Evolutionary conservation across 2,888 invertebrate species (phyloP).

Genomic region (Drosophila seclusa): DNA sequence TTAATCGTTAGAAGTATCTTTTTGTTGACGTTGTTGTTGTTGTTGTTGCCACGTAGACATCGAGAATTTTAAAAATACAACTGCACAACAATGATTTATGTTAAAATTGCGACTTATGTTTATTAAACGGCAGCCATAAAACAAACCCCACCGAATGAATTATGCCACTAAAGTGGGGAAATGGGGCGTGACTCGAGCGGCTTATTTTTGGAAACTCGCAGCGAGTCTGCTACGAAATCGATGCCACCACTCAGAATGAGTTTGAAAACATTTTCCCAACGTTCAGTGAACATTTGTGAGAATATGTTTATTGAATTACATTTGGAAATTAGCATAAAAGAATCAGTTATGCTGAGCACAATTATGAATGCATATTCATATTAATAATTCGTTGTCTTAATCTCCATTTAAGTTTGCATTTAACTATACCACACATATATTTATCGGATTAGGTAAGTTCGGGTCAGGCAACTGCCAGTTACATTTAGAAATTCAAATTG

Average conservation of each 20-base stretch:
- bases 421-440: background rate
- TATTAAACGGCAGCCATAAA: constrained; percentile 29
- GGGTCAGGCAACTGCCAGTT: background rate
- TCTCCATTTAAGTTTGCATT: background rate
- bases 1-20: constrained; percentile 25
- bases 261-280: constrained; percentile 1
- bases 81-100: constrained; percentile 59
- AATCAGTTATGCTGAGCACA: background rate
- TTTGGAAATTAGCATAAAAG: background rate
- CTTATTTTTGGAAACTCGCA: constrained; percentile 12
- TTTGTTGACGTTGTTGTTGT: background rate
- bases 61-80: constrained; percentile 28
- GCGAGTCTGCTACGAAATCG: constrained; percentile 6
- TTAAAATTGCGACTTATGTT: constrained; percentile 55
- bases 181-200: background rate
- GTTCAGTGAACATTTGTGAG: background rate
- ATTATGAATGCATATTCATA: background rate
- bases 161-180: constrained; percentile 11
- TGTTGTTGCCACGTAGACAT: constrained; percentile 2
- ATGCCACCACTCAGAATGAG: constrained; percentile 9
- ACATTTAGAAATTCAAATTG: background rate
- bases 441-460: background rate
- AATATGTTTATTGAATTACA: background rate
- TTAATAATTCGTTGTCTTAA: background rate
- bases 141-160: constrained; percentile 15